Evolutionary conservation across 2,113 vertebrate species (phyloP).

Genomic region (Oncorhynchus clarkii): DNA sequence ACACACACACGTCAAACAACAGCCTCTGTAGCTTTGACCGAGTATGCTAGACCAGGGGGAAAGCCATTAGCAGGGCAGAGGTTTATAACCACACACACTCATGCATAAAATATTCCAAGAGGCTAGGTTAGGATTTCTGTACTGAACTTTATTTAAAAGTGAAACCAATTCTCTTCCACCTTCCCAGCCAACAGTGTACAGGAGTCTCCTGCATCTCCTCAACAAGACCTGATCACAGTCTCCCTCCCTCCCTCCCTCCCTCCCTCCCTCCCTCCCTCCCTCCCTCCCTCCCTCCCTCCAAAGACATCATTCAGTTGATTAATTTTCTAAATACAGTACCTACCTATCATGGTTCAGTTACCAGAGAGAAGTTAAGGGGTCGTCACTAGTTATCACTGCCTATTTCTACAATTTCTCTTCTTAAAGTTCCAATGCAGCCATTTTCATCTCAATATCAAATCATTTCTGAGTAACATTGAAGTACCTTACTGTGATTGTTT

Average conservation of each 20-base stretch:
- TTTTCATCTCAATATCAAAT: too few species aligned
- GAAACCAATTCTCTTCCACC: neutral
- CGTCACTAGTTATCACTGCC: neutral
- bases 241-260: too few species aligned
- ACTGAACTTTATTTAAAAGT: neutral
- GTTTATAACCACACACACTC: neutral
- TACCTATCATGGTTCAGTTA: neutral
- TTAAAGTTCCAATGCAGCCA: too few species aligned
- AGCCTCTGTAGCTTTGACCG: slow-evolving; percentile 26
- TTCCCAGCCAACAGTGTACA: neutral
- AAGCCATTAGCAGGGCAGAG: slow-evolving; percentile 15
- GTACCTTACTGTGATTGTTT: too few species aligned
- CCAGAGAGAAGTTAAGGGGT: neutral
- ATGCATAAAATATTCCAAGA: too few species aligned
- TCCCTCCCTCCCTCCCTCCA: neutral
- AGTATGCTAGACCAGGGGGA: slow-evolving; percentile 28
- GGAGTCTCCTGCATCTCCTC: slow-evolving; percentile 23
- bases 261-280: too few species aligned
- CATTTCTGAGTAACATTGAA: too few species aligned
- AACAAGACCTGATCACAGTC: slow-evolving; percentile 27
- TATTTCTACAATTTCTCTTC: too few species aligned
- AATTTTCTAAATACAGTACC: too few species aligned
- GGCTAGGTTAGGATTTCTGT: neutral
- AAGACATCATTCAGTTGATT: too few species aligned
- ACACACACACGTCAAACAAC: neutral